phyloP scores from a whole-genome alignment of 2,797 vertebrate genomes.

The Galagoides demidoff region DNA sequence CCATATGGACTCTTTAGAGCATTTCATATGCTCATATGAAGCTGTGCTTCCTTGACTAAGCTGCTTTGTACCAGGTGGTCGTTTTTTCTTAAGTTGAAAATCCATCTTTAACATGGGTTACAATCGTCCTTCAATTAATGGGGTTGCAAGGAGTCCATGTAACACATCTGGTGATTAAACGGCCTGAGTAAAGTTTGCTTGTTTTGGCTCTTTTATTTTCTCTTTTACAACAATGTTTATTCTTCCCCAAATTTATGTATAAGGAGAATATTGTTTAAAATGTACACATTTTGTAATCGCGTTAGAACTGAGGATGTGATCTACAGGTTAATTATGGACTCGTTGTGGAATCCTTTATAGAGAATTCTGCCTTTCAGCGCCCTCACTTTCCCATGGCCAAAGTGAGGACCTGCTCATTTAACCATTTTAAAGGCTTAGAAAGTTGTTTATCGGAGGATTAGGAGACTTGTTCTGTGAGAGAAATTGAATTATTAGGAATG shows the following conservation, averaged over 20 bases:
- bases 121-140: too few species aligned
- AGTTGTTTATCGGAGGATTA: constrained; percentile 37
- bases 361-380: background rate
- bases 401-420: background rate
- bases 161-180: background rate
- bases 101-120: background rate
- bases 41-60: background rate
- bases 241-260: background rate
- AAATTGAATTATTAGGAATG: constrained; percentile 1
- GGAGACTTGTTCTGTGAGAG: background rate
- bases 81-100: background rate
- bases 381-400: background rate
- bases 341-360: background rate
- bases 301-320: background rate
- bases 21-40: too few species aligned
- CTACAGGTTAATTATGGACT: background rate
- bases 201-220: background rate
- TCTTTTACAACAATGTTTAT: background rate
- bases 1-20: background rate
- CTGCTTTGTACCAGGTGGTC: background rate
- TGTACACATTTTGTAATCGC: background rate
- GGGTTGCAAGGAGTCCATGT: too few species aligned
- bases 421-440: background rate
- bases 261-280: background rate
- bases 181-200: background rate